Evolutionary conservation across 2,888 invertebrate species (phyloP), one percentile per base, ranked within the genome.

Genomic region (Acanthosepion lycidas): DNA sequence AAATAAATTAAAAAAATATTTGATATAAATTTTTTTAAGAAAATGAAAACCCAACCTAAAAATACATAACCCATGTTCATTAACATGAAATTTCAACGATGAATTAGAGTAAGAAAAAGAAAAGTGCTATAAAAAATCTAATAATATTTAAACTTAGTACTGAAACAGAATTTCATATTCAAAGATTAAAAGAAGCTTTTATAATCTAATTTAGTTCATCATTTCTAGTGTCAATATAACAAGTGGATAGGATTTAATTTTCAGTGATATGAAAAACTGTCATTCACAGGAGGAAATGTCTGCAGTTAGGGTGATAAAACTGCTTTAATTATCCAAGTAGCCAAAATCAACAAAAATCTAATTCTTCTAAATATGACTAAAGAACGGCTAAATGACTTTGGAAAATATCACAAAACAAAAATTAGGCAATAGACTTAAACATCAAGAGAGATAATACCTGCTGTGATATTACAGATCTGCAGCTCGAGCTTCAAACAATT

Each of bases 371-470:
- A 78, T 12, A 78, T 78, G n/a, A 78, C 5, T 4, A 0, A 15
- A 12, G 5, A 78, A 78, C n/a, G 78, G 23, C 9, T 4, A 0
- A 33, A 33, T 3, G 2, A 78, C 9, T 3, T 33, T 78, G 5
- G n/a, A n/a, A 78, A 78, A 78, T 78, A 78, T n/a, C 78, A 78
- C 78, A 78, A 78, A n/a, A n/a, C 12, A n/a, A 78, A 78, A n/a
- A 78, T 78, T 64, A 64, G 26, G 28, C 64, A 64, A 64, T 64
- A 59, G 4, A 20, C 20, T 59, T 59, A 78, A 78, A 28, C 28
- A n/a, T 9, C 28, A 78, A 28, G n/a, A n/a, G 78, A 78, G n/a
- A 28, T 28, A 23, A 78, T 78, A 28, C n/a, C 5, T 78, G 64
- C n/a, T 78, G 78, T 78, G 78, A 78, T 78, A 78, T 78, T 12